Base-by-base conservation (phyloP, 2,888 invertebrate species). In the Parochlus steinenii region DNA sequence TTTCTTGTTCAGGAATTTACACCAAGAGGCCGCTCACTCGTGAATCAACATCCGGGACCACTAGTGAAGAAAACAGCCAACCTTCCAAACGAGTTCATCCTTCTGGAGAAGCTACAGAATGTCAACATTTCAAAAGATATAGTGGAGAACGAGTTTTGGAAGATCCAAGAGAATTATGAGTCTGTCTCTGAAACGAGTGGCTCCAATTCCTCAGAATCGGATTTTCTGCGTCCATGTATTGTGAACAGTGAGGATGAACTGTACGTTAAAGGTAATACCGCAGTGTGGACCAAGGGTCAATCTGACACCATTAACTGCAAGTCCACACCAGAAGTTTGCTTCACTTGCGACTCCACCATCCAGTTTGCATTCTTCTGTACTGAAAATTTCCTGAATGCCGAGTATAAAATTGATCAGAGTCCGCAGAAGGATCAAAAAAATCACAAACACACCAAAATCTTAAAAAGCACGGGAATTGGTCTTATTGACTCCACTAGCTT, bases 1-100 rank as follows among this genome's bases (percentile, higher is more conserved):
- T 24, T 31, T 31, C 3, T 29, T 10, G 12, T 50, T 2, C 44
- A 83, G 82, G 85, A 83, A 70, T 87, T 80, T 65, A 69, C 79
- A 67, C 86, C 86, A 52, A 78, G 79, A 64, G 86, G 86, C 55
- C 74, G 85, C 61, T 74, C 76, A 63, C 78, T 78, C 62, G 63
- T 79, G 54, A 63, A 67, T 38, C 71, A 69, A 47, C 85, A 85
- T 58, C 83, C 83, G 11, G 77, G 78, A 34, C 73, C 74, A 43
- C 64, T 70, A 32, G 61, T 61, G 41, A 60, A 62, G 42, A 64
- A 62, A 28, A 63, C 55, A 35, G 51, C 58, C 29, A 46, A 46
- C 41, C 46, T 51, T 31, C 55, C 63, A 1, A 65, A 71, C 2
- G 77, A 77, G 48, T 71, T 75, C 50, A 66, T 74, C 31, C 53